Evolutionary conservation across 2,888 invertebrate genomes (phyloP), one percentile per base, ranked within the genome.

Genomic region (Norana najaformis): DNA sequence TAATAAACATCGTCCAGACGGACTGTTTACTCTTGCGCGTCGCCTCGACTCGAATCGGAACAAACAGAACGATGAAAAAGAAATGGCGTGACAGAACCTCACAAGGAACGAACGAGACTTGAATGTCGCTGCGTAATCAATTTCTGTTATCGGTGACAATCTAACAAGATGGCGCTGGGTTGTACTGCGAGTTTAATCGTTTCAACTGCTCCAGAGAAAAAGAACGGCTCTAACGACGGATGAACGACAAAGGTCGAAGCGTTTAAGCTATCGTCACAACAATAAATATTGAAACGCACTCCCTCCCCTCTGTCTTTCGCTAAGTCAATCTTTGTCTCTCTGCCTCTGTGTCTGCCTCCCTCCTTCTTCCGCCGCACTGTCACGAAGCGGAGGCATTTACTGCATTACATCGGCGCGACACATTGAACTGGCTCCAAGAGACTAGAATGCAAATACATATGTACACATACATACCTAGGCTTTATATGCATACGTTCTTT

Each of bases 111-210:
- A 69, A 69, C n/a, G n/a, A n/a, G n/a, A n/a, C n/a, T n/a, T n/a
- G n/a, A n/a, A n/a, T n/a, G 69, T 69, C 69, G 69, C n/a, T 69
- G n/a, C n/a, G n/a, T n/a, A 69, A 69, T 69, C 69, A 69, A 13
- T n/a, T 69, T 69, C 69, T 69, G 69, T n/a, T 69, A 69, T 69
- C 69, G 30, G 69, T 69, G 69, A 69, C 69, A n/a, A 69, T 69
- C 69, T 69, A 69, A 69, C 69, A 69, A 69, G 69, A 69, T 69
- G 69, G 69, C 3, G 13, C 69, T 11, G 69, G 69, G 69, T 69
- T 69, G 69, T n/a, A 69, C 69, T 69, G 69, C 13, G 69, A 8
- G 69, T 69, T n/a, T 47, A 47, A 23, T 23, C 47, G 47, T 47
- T 23, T 47, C 47, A 69, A 69, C 69, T 69, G 69, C 8, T 69